Conservation (phyloP, 2,797 vertebrate species). For the Mustela erminea region DNA sequence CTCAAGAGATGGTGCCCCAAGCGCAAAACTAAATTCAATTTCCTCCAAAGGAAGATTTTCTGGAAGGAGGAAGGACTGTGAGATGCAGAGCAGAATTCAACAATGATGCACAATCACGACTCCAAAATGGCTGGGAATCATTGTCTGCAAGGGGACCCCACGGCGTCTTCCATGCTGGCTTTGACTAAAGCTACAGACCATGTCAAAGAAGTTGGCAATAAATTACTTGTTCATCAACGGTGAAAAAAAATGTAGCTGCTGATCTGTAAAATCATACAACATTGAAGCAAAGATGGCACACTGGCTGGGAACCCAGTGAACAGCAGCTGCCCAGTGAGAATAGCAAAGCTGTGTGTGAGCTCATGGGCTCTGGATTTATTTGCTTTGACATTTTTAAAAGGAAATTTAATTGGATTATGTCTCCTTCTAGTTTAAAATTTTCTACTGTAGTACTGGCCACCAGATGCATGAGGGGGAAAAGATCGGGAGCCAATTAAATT, state of each 20-base stretch:
- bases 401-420: constrained; percentile 84
- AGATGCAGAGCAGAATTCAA: constrained; percentile 43
- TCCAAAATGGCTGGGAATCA: constrained; percentile 57
- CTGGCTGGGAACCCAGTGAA: constrained; percentile 71
- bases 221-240: constrained; percentile 64
- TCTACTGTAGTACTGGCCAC: constrained; percentile 78
- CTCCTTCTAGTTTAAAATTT: constrained; percentile 83
- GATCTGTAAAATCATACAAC: constrained; percentile 69
- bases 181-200: constrained; percentile 63
- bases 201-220: constrained; percentile 75
- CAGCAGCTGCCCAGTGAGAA: constrained; percentile 76
- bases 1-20: constrained; percentile 10
- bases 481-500: constrained; percentile 79
- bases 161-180: constrained; percentile 55
- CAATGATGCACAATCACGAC: constrained; percentile 13
- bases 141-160: neutral
- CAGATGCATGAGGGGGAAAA: constrained; percentile 76
- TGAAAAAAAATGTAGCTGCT: constrained; percentile 65
- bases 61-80: constrained; percentile 32
- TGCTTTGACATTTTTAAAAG: constrained; percentile 80
- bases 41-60: constrained; percentile 65
- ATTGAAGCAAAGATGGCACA: constrained; percentile 69
- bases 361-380: constrained; percentile 78
- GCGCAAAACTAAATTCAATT: constrained; percentile 38
- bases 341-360: constrained; percentile 63